Evolutionary conservation across 2,888 invertebrate genomes (phyloP).

Genomic region (Trichopria drosophilae): DNA sequence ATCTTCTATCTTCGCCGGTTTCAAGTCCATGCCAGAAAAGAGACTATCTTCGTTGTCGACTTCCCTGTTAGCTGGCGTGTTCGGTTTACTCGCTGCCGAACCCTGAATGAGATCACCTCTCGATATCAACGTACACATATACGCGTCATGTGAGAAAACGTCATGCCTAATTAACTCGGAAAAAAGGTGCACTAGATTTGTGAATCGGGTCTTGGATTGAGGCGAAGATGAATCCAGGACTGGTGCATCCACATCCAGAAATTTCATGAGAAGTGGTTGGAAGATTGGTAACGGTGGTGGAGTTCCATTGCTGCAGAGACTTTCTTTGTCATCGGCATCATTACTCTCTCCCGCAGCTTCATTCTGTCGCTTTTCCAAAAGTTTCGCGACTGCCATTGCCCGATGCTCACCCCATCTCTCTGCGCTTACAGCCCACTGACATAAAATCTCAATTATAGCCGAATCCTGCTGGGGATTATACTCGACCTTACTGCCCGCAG

Average conservation of each 20-base stretch:
- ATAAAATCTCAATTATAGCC: conserved; percentile 85
- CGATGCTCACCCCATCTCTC: conserved; percentile 95
- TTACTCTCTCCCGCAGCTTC: conserved; percentile 65
- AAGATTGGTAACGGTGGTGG: conserved; percentile 84
- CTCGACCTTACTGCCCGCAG: too few relatives aligned
- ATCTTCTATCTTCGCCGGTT: conserved; percentile 62
- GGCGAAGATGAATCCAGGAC: conserved; percentile 63
- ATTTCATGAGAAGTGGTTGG: conserved; percentile 87
- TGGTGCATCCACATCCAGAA: conserved; percentile 91
- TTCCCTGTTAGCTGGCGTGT: conserved; percentile 58
- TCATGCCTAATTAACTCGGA: conserved; percentile 92
- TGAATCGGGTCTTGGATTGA: conserved; percentile 71
- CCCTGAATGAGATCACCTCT: conserved; percentile 76
- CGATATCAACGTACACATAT: conserved; percentile 95
- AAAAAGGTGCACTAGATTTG: conserved; percentile 91
- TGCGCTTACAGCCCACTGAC: conserved; percentile 97
- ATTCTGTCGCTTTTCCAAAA: conserved; percentile 87
- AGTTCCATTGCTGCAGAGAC: conserved; percentile 75
- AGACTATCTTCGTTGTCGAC: conserved; percentile 68
- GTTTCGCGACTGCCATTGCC: conserved; percentile 89
- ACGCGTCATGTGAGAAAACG: conserved; percentile 97
- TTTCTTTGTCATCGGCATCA: conserved; percentile 79
- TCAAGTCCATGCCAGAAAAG: conserved; percentile 72
- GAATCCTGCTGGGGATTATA: conserved; percentile 77
- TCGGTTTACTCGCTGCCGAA: conserved; percentile 58